These are phyloP conservation scores for Dendrolimus houi DNA, from an alignment of 2,888 invertebrate genomes.

Conservation along the genomic window DNA sequence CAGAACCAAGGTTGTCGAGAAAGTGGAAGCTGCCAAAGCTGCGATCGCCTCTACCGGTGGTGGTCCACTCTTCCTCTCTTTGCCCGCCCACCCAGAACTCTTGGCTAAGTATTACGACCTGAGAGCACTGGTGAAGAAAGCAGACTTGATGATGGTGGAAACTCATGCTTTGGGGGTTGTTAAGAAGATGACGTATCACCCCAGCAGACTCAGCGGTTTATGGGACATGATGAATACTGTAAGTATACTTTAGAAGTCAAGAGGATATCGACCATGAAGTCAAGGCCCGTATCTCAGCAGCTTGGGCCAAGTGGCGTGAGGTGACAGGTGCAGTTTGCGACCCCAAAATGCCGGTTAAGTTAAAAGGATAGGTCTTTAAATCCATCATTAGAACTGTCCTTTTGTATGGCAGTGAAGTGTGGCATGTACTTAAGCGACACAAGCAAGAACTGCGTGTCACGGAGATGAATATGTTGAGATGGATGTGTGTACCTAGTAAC, in stretches of 20 bases:
- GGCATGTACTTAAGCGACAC: too few species aligned
- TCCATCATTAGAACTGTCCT: too few species aligned
- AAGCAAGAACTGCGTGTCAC: too few species aligned
- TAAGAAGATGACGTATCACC: constrained; percentile 83
- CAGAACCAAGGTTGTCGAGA: constrained; percentile 64
- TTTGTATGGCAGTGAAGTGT: too few species aligned
- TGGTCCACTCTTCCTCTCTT: constrained; percentile 74
- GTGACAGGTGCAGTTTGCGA: too few species aligned
- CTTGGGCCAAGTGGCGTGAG: too few species aligned
- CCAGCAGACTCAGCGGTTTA: constrained; percentile 83
- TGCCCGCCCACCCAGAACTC: constrained; percentile 80
- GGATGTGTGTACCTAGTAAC: too few species aligned
- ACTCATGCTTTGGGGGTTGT: constrained; percentile 80
- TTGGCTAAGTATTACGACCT: constrained; percentile 84
- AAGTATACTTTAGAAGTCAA: constrained; percentile 28
- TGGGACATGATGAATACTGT: constrained; percentile 87
- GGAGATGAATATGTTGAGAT: too few species aligned
- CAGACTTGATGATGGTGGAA: constrained; percentile 80
- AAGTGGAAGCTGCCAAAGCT: constrained; percentile 56
- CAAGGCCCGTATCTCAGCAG: too few species aligned
- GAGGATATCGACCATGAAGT: too few species aligned
- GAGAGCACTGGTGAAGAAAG: constrained; percentile 79
- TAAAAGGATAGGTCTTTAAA: too few species aligned
- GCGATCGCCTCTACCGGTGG: constrained; percentile 63
- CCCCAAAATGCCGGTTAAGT: too few species aligned